phyloP scores from a whole-genome alignment of 2,888 invertebrate genomes.

The Archaeoteleia sp. region DNA sequence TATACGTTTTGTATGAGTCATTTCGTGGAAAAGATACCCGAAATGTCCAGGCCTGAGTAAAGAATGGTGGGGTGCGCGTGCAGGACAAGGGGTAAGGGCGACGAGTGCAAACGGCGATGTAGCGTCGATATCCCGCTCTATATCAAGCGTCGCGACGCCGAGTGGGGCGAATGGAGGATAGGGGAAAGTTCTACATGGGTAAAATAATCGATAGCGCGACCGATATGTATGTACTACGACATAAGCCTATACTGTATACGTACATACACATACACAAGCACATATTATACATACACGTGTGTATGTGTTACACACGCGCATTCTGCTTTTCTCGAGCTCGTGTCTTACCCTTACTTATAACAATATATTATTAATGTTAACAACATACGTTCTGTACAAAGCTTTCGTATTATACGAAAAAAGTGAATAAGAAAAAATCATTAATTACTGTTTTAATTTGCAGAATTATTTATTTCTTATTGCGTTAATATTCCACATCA shows the following conservation, averaged over 20 bases:
- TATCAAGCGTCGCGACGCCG: constrained; percentile 68
- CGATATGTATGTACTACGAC: constrained; percentile 65
- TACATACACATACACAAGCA: constrained; percentile 7
- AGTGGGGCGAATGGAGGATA: constrained; percentile 64
- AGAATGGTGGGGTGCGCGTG: constrained; percentile 9
- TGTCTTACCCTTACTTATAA: constrained; percentile 26
- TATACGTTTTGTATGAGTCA: constrained; percentile 28
- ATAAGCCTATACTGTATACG: constrained; percentile 2
- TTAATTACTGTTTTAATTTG: no score
- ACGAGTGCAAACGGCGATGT: constrained; percentile 64
- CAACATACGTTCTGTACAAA: constrained; percentile 3
- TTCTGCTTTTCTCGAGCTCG: constrained; percentile 22
- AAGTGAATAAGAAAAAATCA: no score
- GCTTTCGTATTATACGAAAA: no score
- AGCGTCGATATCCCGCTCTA: constrained; percentile 74
- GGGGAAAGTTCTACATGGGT: constrained; percentile 72
- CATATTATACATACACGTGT: background rate
- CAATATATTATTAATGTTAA: constrained; percentile 18
- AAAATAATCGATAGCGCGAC: constrained; percentile 75
- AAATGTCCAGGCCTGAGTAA: constrained; percentile 44
- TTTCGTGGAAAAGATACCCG: constrained; percentile 40
- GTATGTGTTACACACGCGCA: constrained; percentile 18
- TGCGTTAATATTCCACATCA: no score
- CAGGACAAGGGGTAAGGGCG: constrained; percentile 25
- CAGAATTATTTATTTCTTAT: no score